Evolutionary conservation across 2,113 vertebrate genomes (phyloP).

Genomic region (Notothenia rossii): DNA sequence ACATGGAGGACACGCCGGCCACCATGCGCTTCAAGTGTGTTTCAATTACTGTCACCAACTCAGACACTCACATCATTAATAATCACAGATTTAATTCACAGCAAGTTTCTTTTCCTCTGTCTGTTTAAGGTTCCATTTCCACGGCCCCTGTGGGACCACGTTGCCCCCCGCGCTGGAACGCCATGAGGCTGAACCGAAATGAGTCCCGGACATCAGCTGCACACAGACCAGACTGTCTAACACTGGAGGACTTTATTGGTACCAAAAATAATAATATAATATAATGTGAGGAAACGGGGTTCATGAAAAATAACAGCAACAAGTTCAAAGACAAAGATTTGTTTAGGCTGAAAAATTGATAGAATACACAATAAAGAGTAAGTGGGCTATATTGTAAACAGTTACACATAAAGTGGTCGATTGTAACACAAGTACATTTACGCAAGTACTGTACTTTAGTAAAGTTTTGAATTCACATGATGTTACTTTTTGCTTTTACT

Average conservation of each 20-base stretch:
- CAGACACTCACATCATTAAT: not conserved
- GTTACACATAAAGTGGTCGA: not conserved
- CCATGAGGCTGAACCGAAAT: constrained; percentile 82
- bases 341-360: too few species aligned
- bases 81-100: not conserved
- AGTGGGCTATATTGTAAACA: not conserved
- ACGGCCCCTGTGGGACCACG: constrained; percentile 91
- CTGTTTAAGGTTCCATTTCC: constrained; percentile 92
- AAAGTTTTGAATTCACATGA: too few species aligned
- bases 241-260: constrained; percentile 15
- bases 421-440: too few species aligned
- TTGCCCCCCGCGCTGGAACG: constrained; percentile 89
- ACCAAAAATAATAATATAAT: constrained; percentile 1
- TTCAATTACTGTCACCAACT: not conserved
- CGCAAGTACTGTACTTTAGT: too few species aligned
- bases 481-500: too few species aligned
- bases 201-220: not conserved
- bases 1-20: constrained; percentile 92
- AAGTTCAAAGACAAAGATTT: not conserved
- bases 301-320: not conserved
- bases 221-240: constrained; percentile 28
- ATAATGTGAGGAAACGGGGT: not conserved
- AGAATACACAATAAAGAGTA: not conserved
- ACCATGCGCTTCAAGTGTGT: constrained; percentile 90
- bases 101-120: not conserved